Conservation (phyloP, 2,797 vertebrate species). For the Poeciliopsis infans region DNA sequence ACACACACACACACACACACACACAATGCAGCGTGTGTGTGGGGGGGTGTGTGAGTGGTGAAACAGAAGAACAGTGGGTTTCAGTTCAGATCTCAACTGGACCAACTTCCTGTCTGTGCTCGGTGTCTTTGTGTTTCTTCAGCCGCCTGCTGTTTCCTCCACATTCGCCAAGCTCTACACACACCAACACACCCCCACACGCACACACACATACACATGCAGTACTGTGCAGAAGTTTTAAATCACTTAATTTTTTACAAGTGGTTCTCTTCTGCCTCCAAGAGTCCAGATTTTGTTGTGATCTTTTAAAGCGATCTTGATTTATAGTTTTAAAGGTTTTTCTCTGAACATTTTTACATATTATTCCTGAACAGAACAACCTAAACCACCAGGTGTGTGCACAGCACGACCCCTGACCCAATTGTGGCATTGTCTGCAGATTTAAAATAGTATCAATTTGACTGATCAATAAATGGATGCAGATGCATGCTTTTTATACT, state of each 20-base stretch:
- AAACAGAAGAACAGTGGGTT: slow-evolving; percentile 60
- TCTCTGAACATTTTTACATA: not conserved
- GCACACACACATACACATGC: not conserved
- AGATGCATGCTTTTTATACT: no score
- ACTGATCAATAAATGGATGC: no score
- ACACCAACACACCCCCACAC: not conserved
- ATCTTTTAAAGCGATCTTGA: not conserved
- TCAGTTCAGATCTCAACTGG: slow-evolving; percentile 78
- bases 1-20: slow-evolving; percentile 14
- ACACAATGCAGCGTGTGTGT: slow-evolving; percentile 3
- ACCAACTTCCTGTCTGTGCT: slow-evolving; percentile 75
- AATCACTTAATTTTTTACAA: not conserved
- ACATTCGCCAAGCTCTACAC: slow-evolving; percentile 29
- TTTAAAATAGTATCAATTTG: no score
- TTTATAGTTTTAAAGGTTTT: not conserved
- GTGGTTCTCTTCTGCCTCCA: not conserved
- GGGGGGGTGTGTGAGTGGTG: slow-evolving; percentile 16
- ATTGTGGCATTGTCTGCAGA: no score
- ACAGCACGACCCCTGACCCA: no score
- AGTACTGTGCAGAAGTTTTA: not conserved
- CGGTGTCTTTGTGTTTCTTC: slow-evolving; percentile 65
- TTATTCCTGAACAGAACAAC: not conserved
- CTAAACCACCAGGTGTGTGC: not conserved
- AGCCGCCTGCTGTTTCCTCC: slow-evolving; percentile 69
- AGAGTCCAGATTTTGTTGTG: not conserved